These are phyloP conservation scores for Drosophila sp. DNA, from an alignment of 1,140 invertebrate genomes.

Conservation along the genomic window DNA sequence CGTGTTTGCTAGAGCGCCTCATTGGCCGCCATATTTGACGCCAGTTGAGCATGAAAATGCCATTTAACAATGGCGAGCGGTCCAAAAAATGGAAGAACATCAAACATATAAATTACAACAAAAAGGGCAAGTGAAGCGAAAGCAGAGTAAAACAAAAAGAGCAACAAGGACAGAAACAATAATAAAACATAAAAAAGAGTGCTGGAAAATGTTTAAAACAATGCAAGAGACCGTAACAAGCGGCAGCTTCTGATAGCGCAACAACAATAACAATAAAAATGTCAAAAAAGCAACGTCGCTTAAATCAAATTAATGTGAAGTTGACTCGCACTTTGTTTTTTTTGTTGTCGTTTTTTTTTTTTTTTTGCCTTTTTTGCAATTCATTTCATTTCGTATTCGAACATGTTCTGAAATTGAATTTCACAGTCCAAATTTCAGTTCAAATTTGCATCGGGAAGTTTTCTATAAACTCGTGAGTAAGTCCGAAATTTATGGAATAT, in stretches of 20 bases:
- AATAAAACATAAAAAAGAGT: constrained; percentile 55
- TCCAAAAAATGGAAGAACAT: too few relatives aligned
- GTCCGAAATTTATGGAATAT: background rate
- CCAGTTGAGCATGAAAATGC: constrained; percentile 81
- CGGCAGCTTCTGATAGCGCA: constrained; percentile 55
- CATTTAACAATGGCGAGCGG: constrained; percentile 72
- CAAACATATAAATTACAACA: constrained; percentile 76
- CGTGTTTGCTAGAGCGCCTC: constrained; percentile 40
- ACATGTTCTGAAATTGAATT: constrained; percentile 33
- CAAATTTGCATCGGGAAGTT: background rate
- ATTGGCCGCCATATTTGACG: constrained; percentile 76
- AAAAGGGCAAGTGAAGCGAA: constrained; percentile 35
- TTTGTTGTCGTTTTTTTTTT: background rate
- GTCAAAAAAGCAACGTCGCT: constrained; percentile 53
- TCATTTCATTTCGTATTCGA: constrained; percentile 17
- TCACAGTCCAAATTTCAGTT: constrained; percentile 3
- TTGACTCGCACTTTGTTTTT: constrained; percentile 19
- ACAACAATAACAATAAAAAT: constrained; percentile 59
- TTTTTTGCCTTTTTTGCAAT: constrained; percentile 3
- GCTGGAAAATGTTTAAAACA: constrained; percentile 74
- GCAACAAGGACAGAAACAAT: constrained; percentile 12
- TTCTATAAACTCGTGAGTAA: background rate
- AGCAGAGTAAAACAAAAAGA: constrained; percentile 18
- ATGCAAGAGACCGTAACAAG: constrained; percentile 64
- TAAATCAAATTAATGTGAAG: constrained; percentile 61